Conservation (phyloP, 2,797 vertebrate species). For the Sebastes steindachneri region DNA sequence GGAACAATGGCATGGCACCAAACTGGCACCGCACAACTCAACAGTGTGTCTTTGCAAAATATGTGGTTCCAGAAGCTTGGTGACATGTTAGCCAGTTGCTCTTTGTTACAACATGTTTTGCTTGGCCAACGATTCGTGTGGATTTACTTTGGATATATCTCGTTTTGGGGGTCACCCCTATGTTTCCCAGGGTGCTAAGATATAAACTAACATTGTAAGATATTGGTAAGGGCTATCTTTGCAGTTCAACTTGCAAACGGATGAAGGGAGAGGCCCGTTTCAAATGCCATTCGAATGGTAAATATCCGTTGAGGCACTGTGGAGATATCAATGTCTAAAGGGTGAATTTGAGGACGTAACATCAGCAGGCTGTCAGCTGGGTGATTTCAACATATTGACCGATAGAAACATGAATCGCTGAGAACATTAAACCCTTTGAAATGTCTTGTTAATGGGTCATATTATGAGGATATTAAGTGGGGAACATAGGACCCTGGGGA, state of each 20-base stretch:
- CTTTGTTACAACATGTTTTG: not conserved
- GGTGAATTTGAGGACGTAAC: not conserved
- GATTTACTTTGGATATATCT: too few relatives aligned
- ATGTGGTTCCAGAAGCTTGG: too few relatives aligned
- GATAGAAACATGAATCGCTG: too few relatives aligned
- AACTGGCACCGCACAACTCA: too few relatives aligned
- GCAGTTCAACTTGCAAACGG: fast-evolving
- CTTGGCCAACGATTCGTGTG: fast-evolving
- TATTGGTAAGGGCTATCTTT: too few relatives aligned
- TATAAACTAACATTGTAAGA: too few relatives aligned
- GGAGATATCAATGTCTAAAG: not conserved
- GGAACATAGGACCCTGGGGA: not conserved
- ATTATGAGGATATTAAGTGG: not conserved
- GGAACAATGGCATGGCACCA: too few relatives aligned
- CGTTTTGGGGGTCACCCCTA: too few relatives aligned
- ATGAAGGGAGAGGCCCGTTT: fast-evolving
- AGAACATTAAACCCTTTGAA: not conserved
- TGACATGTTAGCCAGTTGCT: too few relatives aligned
- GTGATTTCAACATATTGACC: not conserved
- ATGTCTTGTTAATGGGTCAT: not conserved
- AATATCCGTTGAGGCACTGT: not conserved
- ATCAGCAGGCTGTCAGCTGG: not conserved
- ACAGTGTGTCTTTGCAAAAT: too few relatives aligned
- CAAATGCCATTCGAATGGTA: fast-evolving
- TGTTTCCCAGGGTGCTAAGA: too few relatives aligned